phyloP scores from a whole-genome alignment of 2,888 invertebrate genomes.

The Caenorhabditis sp. region DNA sequence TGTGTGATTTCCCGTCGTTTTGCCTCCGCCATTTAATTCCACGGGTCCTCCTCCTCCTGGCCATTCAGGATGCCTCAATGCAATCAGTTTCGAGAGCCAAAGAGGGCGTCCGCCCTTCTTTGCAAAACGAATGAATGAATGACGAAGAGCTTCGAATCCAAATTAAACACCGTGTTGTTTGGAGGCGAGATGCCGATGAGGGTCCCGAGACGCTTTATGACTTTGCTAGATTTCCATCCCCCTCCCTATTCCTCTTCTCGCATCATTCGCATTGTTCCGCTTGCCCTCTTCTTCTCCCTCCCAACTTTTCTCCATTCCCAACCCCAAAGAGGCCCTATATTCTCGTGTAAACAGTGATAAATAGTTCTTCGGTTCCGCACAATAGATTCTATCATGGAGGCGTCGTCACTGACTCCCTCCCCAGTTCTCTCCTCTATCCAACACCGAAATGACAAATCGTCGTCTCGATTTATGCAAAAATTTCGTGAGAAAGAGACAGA shows the following conservation, averaged over 20 bases:
- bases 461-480: conserved; percentile 53
- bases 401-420: not conserved
- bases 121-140: not conserved
- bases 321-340: too few relatives aligned
- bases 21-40: conserved; percentile 50
- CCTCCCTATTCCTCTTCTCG: not conserved
- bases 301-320: not conserved
- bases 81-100: conserved; percentile 56
- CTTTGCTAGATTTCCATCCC: not conserved
- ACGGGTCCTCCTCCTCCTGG: conserved; percentile 24
- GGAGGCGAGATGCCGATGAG: too few relatives aligned
- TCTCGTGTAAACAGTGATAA: conserved; percentile 4
- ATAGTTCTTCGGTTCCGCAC: conserved; percentile 8
- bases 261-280: conserved; percentile 9
- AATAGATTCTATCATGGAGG: conserved; percentile 21
- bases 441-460: conserved; percentile 29
- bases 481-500: conserved; percentile 5
- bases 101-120: not conserved
- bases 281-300: not conserved
- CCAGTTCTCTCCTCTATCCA: not conserved
- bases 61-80: conserved; percentile 13
- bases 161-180: conserved; percentile 53
- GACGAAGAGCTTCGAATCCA: conserved; percentile 19
- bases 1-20: conserved; percentile 60
- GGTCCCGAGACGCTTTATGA: conserved; percentile 47